Percentiles rank a stretch among this genome's conserved stretches.
These are phyloP conservation scores for Nyctibius bracteatus DNA, from an alignment of 2,113 vertebrate genomes.

Conservation along the genomic window DNA sequence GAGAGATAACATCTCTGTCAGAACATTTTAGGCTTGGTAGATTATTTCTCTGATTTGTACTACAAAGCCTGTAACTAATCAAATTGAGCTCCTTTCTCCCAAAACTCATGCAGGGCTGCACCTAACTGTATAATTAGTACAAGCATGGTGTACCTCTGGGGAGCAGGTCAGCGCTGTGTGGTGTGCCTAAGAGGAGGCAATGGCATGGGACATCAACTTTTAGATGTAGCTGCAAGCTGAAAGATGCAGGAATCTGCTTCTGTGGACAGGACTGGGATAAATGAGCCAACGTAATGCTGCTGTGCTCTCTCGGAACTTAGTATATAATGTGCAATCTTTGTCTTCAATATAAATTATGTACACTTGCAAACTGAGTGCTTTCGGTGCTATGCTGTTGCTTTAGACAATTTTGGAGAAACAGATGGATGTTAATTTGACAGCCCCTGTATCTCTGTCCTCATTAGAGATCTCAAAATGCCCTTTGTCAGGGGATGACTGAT, in stretches of 20 bases:
- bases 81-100: not conserved
- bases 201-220: accelerated
- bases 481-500: not conserved
- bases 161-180: accelerated
- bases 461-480: not conserved
- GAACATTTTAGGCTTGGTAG: not conserved
- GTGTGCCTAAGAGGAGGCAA: no score
- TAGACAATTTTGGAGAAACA: not conserved
- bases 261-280: not conserved
- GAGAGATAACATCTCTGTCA: not conserved
- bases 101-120: not conserved
- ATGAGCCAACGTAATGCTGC: not conserved
- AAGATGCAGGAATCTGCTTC: not conserved
- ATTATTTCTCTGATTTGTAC: not conserved
- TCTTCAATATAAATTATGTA: not conserved
- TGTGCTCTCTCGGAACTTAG: not conserved
- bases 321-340: not conserved
- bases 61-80: not conserved
- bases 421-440: not conserved
- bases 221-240: not conserved
- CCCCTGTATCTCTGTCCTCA: not conserved
- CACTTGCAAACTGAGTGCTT: not conserved
- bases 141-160: accelerated
- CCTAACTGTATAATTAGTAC: not conserved
- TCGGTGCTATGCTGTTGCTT: not conserved